These are phyloP conservation scores for Gnathonemus longibarbis DNA, from an alignment of 2,113 vertebrate genomes.

Conservation along the genomic window DNA sequence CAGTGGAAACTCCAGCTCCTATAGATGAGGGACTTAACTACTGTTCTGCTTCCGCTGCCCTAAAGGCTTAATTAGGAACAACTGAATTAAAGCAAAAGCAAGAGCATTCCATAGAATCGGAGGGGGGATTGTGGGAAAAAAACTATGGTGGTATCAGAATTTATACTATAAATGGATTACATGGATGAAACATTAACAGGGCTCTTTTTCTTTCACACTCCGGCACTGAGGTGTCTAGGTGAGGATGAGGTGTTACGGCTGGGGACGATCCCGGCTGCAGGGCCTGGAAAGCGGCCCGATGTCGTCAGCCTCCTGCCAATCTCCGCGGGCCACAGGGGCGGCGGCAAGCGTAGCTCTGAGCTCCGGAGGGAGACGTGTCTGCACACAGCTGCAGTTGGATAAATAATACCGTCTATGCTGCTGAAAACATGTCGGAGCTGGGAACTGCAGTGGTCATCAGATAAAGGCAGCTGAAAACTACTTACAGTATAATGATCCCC, in stretches of 20 bases:
- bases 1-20: neutral
- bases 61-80: neutral
- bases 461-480: slow-evolving; percentile 13
- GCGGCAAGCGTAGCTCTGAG: neutral
- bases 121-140: neutral
- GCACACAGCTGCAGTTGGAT: neutral
- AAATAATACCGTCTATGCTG: neutral
- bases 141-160: neutral
- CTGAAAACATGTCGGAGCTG: slow-evolving; percentile 6
- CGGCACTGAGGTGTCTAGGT: neutral
- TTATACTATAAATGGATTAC: neutral
- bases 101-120: neutral
- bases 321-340: neutral
- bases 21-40: neutral
- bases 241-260: neutral
- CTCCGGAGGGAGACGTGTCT: neutral
- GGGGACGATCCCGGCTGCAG: neutral
- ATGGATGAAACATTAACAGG: neutral
- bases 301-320: neutral
- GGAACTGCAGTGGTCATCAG: neutral
- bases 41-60: neutral
- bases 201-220: neutral
- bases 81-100: neutral
- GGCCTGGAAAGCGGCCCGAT: neutral
- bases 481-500: slow-evolving; percentile 27